phyloP scores from a whole-genome alignment of 2,888 invertebrate genomes.

The Physocephala rufipes region DNA sequence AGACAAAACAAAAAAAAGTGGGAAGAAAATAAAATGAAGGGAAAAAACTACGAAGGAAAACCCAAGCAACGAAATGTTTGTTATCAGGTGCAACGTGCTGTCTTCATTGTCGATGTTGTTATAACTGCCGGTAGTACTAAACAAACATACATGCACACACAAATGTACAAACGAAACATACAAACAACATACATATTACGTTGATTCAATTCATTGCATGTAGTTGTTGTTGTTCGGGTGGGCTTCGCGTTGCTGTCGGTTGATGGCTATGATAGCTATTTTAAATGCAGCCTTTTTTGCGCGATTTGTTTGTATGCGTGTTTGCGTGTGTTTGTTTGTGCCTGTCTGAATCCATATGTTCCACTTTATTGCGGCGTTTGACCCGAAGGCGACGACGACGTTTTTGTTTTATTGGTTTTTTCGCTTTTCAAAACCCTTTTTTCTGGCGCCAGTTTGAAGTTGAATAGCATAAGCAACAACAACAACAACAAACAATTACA shows the following conservation, averaged over 20 bases:
- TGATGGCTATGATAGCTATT: too few species aligned
- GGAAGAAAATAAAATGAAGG: background rate
- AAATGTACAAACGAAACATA: background rate
- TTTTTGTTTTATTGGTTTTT: too few species aligned
- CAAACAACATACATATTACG: background rate
- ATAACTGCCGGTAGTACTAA: background rate
- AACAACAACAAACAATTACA: too few species aligned
- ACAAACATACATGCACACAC: background rate
- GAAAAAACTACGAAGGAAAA: too few species aligned
- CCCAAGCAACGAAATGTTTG: background rate
- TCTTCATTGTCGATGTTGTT: constrained; percentile 5
- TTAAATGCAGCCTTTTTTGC: constrained; percentile 12
- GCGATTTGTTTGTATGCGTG: constrained; percentile 5
- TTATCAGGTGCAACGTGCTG: constrained; percentile 31
- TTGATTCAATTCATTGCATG: background rate
- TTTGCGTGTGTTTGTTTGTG: background rate
- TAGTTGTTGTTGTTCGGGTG: background rate
- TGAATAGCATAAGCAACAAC: too few species aligned
- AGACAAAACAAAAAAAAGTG: background rate
- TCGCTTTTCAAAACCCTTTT: too few species aligned
- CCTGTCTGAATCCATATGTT: constrained; percentile 1
- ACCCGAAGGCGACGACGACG: too few species aligned
- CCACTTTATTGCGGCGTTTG: constrained; percentile 26
- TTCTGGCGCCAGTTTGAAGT: too few species aligned
- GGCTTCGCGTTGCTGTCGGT: too few species aligned